A percentile compares a stretch with the other conserved stretches of the same genome.
Conservation (phyloP, 92 coral and sea anemone species). For the Bergia sp. region DNA sequence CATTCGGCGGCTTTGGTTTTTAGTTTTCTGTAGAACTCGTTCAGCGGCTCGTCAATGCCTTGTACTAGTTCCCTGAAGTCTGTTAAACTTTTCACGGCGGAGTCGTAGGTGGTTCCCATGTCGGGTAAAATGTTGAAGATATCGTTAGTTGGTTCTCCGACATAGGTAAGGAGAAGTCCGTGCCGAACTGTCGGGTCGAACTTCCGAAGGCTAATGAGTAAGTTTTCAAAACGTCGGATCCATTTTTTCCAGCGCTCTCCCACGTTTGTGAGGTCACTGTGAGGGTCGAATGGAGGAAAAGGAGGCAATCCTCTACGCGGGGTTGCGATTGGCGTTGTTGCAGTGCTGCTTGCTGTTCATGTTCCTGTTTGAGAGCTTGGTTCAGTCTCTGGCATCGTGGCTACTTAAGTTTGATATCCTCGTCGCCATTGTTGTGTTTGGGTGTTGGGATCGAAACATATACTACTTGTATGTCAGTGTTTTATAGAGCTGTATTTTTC, state of each 20-base stretch:
- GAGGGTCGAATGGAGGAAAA: slow-evolving; percentile 60
- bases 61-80: slow-evolving; percentile 40
- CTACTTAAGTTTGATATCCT: not conserved
- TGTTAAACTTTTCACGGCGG: slow-evolving; percentile 37
- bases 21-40: slow-evolving; percentile 36
- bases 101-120: slow-evolving; percentile 50
- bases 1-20: slow-evolving; percentile 50
- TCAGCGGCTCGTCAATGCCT: slow-evolving; percentile 32
- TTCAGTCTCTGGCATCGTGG: slow-evolving; percentile 1
- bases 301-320: slow-evolving; percentile 61
- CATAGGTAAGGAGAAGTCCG: slow-evolving; percentile 51
- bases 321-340: slow-evolving; percentile 31
- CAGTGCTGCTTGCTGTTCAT: slow-evolving; percentile 12
- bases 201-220: slow-evolving; percentile 54
- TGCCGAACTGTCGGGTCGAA: slow-evolving; percentile 50
- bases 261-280: slow-evolving; percentile 50
- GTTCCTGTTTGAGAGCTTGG: not conserved
- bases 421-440: slow-evolving; percentile 21
- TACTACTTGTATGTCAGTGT: no score
- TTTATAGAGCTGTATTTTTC: no score
- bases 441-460: no score
- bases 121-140: slow-evolving; percentile 48
- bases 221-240: slow-evolving; percentile 54
- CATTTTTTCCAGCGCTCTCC: slow-evolving; percentile 58
- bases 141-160: slow-evolving; percentile 52